phyloP scores from a whole-genome alignment of 2,797 vertebrate species.

The Todus mexicanus region DNA sequence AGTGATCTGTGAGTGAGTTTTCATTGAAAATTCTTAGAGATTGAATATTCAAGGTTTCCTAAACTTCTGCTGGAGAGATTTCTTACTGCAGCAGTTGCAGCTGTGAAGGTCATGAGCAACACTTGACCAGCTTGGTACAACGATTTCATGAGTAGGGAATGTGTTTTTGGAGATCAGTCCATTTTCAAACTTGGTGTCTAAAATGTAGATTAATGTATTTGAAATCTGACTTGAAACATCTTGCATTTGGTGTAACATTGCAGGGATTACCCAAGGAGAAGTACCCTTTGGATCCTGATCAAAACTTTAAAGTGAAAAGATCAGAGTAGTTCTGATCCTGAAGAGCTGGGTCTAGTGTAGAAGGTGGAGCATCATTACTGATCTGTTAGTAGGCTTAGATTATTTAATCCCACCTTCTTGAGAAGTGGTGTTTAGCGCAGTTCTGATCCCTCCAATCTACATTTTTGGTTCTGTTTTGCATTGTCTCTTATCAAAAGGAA shows the following conservation, averaged over 20 bases:
- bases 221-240: not conserved
- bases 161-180: not conserved
- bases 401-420: not conserved
- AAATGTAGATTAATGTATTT: not conserved
- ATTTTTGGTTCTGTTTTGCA: not conserved
- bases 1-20: not conserved
- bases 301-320: not conserved
- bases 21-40: not conserved
- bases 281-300: not conserved
- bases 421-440: not conserved
- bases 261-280: not conserved
- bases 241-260: not conserved
- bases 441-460: not conserved
- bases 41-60: not conserved
- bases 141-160: not conserved
- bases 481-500: not conserved
- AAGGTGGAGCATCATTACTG: not conserved
- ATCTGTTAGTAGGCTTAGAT: not conserved
- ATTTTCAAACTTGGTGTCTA: not conserved
- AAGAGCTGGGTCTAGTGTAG: not conserved
- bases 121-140: not conserved
- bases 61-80: not conserved
- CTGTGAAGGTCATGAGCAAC: not conserved
- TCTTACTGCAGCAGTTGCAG: not conserved
- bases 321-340: not conserved